Base-by-base conservation (phyloP, 2,797 vertebrate genomes). In the Coregonus suidteri region DNA sequence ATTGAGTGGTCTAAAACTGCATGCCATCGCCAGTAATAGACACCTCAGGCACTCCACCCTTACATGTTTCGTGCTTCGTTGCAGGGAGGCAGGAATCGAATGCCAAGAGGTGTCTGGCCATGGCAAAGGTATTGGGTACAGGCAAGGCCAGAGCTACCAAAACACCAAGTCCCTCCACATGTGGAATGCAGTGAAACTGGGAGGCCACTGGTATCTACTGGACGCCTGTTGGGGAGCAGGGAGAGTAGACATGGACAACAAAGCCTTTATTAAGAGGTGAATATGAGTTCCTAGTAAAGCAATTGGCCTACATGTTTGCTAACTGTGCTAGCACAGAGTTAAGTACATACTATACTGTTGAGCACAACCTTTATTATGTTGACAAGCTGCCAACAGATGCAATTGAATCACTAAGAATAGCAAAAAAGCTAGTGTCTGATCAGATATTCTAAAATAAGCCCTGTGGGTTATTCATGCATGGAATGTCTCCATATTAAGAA, bases 221-320 rank as follows among this genome's bases (percentile, higher is more conserved):
- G 91, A 88, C 5, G 83, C 87, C 37, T 92, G 89, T 75, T 93
- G 92, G 93, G 93, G 91, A 0, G 89, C 91, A 5, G 93, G 92
- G 6, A 85, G 54, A 0, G 82, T 92, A 35, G 89, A 91, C 75
- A 31, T 77, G 13, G 88, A 91, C 41, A 84, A 71, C 9, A 82
- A 75, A 52, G 14, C 81, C 52, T 94, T 92, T 20, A 35, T 85
- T 52, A 85, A 88, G 74, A 90, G 90, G 91, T 94, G 56, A 91
- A 81, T 6, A 35, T 31, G 53, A 53, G 5, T 72, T 35, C 53
- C 5, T 20, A 30, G 56, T 37, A 41, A 41, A 25, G 4, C 54
- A 11, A 3, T 25, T 25, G 30, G 30, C 15, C 25, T 34, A 68
- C 34, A 68, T 35, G 30, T 5, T 34, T 15, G 31, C 6, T 16